Base-by-base conservation (phyloP, 1,140 invertebrate genomes). In the Chymomyza costata region DNA sequence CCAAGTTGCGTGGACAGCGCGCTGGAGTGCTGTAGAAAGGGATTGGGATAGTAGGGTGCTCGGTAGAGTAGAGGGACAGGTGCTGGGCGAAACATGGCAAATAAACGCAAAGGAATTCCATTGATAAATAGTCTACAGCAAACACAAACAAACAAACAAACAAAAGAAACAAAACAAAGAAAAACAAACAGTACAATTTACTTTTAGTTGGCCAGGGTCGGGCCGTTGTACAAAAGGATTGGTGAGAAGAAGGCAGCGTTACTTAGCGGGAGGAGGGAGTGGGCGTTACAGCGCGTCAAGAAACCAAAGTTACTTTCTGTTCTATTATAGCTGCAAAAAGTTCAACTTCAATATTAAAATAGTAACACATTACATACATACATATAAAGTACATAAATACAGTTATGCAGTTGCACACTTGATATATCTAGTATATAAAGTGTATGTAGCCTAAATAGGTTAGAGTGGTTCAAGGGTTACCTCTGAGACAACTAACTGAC, bases 181-280 rank as follows among this genome's bases (percentile, higher is more conserved):
- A 35, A 57, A 46, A 57, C 46, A 70, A 34, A 62, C 50, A 76
- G 71, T 78, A 78, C 71, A 78, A 80, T 52, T 80, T 67, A 71
- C 44, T 54, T 59, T 71, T 63, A 78, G 71, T 71, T 66, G 32
- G 44, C 45, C 40, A 37, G 37, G 15, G 38, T 32, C 31, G 5
- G 25, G 28, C 21, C 18, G 16, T 37, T 55, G 65, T 68, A 68
- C 58, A 68, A 68, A 67, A 32, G 16, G 32, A n/a, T n/a, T n/a
- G n/a, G n/a, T n/a, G n/a, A n/a, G n/a, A n/a, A 17, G 28, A 38
- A n/a, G 66, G 67, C 66, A 60, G 55, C 19, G 67, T 57, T 71
- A 71, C 67, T 71, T 71, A 69, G 54, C 11, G 16, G 40, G n/a
- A 43, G 15, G 34, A 16, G 3, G 31, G 6, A 5, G 10, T 11